These are phyloP conservation scores for Cirrhinus molitorella DNA, from an alignment of 2,797 vertebrate genomes.

Conservation along the genomic window DNA sequence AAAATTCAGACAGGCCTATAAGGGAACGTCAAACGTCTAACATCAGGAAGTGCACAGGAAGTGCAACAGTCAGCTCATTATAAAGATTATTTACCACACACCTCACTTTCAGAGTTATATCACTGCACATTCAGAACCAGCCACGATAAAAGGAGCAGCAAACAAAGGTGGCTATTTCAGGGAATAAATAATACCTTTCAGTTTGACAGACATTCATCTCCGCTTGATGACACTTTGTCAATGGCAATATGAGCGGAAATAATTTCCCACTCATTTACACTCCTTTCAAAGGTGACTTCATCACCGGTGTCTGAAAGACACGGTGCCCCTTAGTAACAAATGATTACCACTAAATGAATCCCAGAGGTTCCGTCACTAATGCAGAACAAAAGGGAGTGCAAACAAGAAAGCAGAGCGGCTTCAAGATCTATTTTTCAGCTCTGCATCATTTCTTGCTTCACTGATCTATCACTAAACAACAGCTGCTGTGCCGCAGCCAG, in stretches of 20 bases:
- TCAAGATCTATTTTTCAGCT: slow-evolving; percentile 85
- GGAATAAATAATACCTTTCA: slow-evolving; percentile 60
- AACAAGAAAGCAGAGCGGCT: slow-evolving; percentile 71
- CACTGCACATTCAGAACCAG: neutral
- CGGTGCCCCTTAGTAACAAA: slow-evolving; percentile 83
- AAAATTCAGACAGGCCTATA: slow-evolving; percentile 67
- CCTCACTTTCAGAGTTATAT: slow-evolving; percentile 21
- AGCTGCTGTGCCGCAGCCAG: slow-evolving; percentile 83
- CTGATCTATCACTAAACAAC: slow-evolving; percentile 93
- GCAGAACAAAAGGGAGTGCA: slow-evolving; percentile 83
- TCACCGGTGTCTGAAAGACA: slow-evolving; percentile 83
- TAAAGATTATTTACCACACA: neutral
- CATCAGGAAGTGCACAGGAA: neutral
- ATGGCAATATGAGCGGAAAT: slow-evolving; percentile 72
- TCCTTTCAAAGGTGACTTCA: slow-evolving; percentile 87
- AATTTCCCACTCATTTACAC: slow-evolving; percentile 82
- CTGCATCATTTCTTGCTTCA: slow-evolving; percentile 92
- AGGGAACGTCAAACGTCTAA: neutral
- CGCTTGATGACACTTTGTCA: slow-evolving; percentile 69
- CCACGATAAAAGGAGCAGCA: slow-evolving; percentile 35
- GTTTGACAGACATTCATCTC: slow-evolving; percentile 55
- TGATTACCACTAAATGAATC: slow-evolving; percentile 88
- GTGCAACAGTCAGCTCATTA: neutral
- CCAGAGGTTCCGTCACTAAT: slow-evolving; percentile 77
- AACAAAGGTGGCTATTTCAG: slow-evolving; percentile 51